Conservation (phyloP, 2,797 vertebrate species). For the Trichosurus vulpecula region DNA sequence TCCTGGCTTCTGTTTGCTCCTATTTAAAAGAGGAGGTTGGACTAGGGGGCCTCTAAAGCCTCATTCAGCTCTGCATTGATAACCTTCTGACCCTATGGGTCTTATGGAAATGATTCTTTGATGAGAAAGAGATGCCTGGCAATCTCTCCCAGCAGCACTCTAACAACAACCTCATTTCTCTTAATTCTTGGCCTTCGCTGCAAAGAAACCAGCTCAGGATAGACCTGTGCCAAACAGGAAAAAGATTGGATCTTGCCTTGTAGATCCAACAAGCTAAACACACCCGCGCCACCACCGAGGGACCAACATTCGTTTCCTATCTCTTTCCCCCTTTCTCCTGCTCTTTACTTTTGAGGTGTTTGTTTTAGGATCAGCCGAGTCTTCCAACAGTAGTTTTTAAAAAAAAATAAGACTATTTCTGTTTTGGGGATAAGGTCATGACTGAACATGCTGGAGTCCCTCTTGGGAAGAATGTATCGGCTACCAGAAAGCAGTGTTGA, state of each 20-base stretch:
- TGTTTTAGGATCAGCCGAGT: slow-evolving; percentile 51
- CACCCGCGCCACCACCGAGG: slow-evolving; percentile 17
- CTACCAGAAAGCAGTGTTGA: background rate
- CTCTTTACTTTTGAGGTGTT: slow-evolving; percentile 54
- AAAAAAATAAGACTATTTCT: slow-evolving; percentile 18
- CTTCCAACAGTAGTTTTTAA: slow-evolving; percentile 1
- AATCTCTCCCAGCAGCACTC: background rate
- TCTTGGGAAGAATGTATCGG: background rate
- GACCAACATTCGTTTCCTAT: slow-evolving; percentile 18
- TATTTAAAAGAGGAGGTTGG: background rate
- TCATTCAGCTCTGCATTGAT: background rate
- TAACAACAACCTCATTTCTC: slow-evolving; percentile 6
- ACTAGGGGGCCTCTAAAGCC: background rate
- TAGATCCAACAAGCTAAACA: slow-evolving; percentile 39
- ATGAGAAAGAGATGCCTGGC: background rate
- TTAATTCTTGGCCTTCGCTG: slow-evolving; percentile 34
- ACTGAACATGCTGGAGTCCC: background rate
- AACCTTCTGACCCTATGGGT: background rate
- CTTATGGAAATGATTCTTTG: background rate
- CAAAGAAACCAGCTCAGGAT: slow-evolving; percentile 44
- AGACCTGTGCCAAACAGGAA: slow-evolving; percentile 56
- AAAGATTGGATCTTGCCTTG: slow-evolving; percentile 48
- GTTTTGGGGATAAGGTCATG: slow-evolving; percentile 4
- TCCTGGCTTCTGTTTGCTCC: background rate
- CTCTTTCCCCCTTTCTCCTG: background rate